Evolutionary conservation across 2,888 invertebrate genomes (phyloP), one percentile per base, ranked within the genome.

Genomic region (Oconnorella tubifera): DNA sequence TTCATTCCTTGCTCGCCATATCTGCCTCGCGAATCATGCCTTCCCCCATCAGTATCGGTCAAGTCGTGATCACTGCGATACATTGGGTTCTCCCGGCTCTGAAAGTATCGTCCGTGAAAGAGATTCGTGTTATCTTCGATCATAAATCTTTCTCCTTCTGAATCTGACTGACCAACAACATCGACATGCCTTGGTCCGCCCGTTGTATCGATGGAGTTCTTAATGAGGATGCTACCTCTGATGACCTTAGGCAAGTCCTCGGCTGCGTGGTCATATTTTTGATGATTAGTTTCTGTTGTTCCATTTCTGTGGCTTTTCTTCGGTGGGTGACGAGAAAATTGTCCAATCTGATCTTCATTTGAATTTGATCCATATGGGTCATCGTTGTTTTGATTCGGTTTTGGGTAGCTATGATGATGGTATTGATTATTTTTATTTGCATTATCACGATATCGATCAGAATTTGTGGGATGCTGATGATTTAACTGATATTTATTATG

Each of bases 221-320:
- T 63, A 62, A 73, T 73, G 29, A 73, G 65, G 29, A 72, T 71
- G 32, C 57, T 63, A 6, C 73, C 73, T 10, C 72, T 49, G n/a
- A 71, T 70, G 19, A 73, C 65, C 40, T 69, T 65, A 4, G 67
- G 68, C 10, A 65, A n/a, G 28, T 55, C 63, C 25, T 64, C 67
- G 27, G 56, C 28, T 31, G 23, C 10, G 1, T 2, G 23, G n/a
- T 32, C 23, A n/a, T n/a, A n/a, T n/a, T n/a, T n/a, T n/a, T n/a
- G n/a, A n/a, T n/a, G n/a, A n/a, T n/a, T 31, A 56, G 25, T 6
- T n/a, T n/a, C n/a, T n/a, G n/a, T n/a, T n/a, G n/a, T n/a, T n/a
- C n/a, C n/a, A n/a, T n/a, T n/a, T n/a, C n/a, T n/a, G n/a, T n/a
- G n/a, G n/a, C n/a, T n/a, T n/a, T n/a, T n/a, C n/a, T n/a, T n/a